phyloP scores from a whole-genome alignment of 2,113 vertebrate species.

The Myiozetetes cayanensis region DNA sequence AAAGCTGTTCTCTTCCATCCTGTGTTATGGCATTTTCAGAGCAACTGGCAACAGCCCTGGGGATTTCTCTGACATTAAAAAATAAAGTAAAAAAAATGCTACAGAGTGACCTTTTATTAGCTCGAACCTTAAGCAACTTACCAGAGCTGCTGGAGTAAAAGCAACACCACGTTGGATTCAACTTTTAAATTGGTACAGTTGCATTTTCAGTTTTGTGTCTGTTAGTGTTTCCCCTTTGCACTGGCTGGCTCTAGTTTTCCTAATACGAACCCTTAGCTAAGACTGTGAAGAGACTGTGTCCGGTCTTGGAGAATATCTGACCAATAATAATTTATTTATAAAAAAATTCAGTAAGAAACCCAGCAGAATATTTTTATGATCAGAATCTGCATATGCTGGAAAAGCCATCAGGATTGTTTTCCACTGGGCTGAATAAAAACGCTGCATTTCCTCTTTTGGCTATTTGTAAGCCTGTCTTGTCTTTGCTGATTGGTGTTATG shows the following conservation, averaged over 20 bases:
- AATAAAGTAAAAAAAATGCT: neutral
- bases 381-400: neutral
- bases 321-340: neutral
- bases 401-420: neutral
- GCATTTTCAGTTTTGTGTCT: neutral
- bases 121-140: neutral
- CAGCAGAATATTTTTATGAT: neutral
- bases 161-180: neutral
- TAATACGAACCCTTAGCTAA: neutral
- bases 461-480: neutral
- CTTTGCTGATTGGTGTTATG: neutral
- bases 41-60: neutral
- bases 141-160: neutral
- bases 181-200: neutral
- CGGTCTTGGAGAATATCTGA: neutral
- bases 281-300: neutral
- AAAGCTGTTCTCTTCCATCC: neutral
- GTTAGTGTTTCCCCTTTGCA: neutral
- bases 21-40: neutral
- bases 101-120: conserved; percentile 48
- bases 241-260: neutral
- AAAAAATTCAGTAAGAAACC: neutral
- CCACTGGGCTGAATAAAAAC: neutral
- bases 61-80: conserved; percentile 52
- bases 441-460: neutral